Evolutionary conservation across 2,797 vertebrate genomes (phyloP).

Genomic region (Geotrypetes seraphini): DNA sequence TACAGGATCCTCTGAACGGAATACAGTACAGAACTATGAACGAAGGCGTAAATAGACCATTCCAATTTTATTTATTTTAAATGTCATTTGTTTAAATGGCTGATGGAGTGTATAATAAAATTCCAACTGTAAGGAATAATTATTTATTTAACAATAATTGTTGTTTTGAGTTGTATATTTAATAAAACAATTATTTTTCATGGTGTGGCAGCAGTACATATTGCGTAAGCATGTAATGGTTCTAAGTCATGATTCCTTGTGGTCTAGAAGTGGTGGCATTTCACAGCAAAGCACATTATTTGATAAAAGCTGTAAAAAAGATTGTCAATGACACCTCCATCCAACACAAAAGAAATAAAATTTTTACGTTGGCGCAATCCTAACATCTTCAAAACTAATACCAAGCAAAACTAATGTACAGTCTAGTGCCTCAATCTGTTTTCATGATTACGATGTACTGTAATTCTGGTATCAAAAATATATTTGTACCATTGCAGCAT

Average conservation of each 20-base stretch:
- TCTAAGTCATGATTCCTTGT: slow-evolving; percentile 14
- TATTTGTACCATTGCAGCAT: slow-evolving; percentile 52
- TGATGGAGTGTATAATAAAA: slow-evolving; percentile 47
- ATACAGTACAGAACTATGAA: slow-evolving; percentile 48
- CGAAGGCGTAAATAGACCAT: slow-evolving; percentile 54
- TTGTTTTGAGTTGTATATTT: slow-evolving; percentile 41
- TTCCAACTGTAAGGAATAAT: slow-evolving; percentile 35
- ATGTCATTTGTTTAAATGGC: slow-evolving; percentile 36
- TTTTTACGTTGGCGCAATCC: slow-evolving; percentile 1
- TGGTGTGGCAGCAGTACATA: slow-evolving; percentile 42
- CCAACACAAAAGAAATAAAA: slow-evolving; percentile 1
- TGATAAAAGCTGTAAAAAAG: slow-evolving; percentile 8
- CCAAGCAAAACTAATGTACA: slow-evolving; percentile 13
- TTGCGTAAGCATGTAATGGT: slow-evolving; percentile 32
- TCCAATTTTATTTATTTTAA: slow-evolving; percentile 19
- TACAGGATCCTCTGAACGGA: slow-evolving; percentile 55
- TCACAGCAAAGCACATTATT: slow-evolving; percentile 43
- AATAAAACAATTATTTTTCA: slow-evolving; percentile 59
- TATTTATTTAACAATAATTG: slow-evolving; percentile 54
- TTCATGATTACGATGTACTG: slow-evolving; percentile 39
- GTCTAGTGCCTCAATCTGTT: slow-evolving; percentile 33
- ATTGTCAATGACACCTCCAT: slow-evolving; percentile 6
- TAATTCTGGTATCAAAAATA: slow-evolving; percentile 40
- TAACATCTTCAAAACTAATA: slow-evolving; percentile 17
- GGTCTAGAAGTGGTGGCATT: slow-evolving; percentile 18